Percentiles rank a stretch among this genome's conserved stretches.
Conservation (phyloP, 2,888 invertebrate genomes). For the Diarsia rubi region DNA sequence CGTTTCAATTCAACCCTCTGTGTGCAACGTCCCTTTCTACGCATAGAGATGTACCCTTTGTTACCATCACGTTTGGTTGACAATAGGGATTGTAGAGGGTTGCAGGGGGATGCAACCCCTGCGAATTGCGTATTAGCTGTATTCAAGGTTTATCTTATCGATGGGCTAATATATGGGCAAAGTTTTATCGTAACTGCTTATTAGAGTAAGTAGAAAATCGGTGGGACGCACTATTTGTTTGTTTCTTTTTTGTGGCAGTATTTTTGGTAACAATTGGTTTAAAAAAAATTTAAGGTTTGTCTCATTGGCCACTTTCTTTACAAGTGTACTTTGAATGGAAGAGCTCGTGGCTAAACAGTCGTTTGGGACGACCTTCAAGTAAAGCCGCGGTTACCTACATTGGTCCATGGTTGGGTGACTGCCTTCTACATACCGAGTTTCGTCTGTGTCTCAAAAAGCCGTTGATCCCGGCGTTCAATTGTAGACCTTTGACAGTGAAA, state of each 20-base stretch:
- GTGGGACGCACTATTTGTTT: slow-evolving; percentile 7
- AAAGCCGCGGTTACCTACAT: too few species aligned
- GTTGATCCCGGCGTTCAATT: too few species aligned
- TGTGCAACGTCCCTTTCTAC: slow-evolving; percentile 73
- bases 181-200: slow-evolving; percentile 58
- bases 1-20: slow-evolving; percentile 80
- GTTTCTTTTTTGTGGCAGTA: not conserved
- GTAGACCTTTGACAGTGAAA: too few species aligned
- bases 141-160: slow-evolving; percentile 70
- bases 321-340: too few species aligned
- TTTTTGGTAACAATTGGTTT: not conserved
- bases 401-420: too few species aligned
- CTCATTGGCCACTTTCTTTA: too few species aligned
- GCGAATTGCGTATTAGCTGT: slow-evolving; percentile 71
- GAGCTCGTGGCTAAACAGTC: too few species aligned
- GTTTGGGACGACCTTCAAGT: too few species aligned
- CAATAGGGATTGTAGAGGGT: slow-evolving; percentile 69
- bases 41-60: slow-evolving; percentile 83
- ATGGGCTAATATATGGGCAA: slow-evolving; percentile 57
- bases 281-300: not conserved
- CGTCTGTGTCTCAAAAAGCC: too few species aligned
- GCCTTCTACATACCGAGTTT: too few species aligned
- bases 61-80: slow-evolving; percentile 82
- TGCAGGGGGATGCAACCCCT: slow-evolving; percentile 66
- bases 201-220: slow-evolving; percentile 61